Base-by-base conservation (phyloP, 2,113 vertebrate genomes). In the Alethe castanea region DNA sequence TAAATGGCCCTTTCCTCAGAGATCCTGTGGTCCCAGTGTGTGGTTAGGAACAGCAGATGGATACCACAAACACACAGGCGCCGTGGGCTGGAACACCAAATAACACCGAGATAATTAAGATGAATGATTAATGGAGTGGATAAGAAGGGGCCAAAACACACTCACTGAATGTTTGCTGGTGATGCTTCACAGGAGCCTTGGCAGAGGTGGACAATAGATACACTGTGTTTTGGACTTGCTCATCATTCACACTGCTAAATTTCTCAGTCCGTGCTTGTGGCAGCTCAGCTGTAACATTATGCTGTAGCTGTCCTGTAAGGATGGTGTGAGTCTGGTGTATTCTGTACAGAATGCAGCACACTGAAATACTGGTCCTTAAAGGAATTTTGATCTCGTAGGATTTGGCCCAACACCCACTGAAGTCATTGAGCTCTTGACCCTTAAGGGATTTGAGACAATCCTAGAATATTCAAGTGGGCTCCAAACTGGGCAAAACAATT, bases 41-140 rank as follows among this genome's bases (percentile, higher is more conserved):
- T 48, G 92, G 81, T 74, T 90, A 85, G 85, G 88, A 95, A 17
- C 79, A 90, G 45, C 94, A 96, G 95, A 95, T 93, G 93, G 95
- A 91, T 88, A 67, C 85, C 72, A 45, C 85, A 88, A 94, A 86
- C 64, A 91, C 78, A 59, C 90, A 91, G 95, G 83, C 44, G 0
- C 86, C 4, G 72, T 90, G 94, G 67, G 83, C 88, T 88, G 65
- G 86, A 97, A 91, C 76, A 50, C 60, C n/a, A 92, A 95, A 78
- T 94, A 92, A 88, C 90, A 88, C 85, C 0, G 0, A 86, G 64
- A 81, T 94, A 86, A 95, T 90, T 67, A 92, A 74, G 80, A 93
- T 84, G 61, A 90, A 94, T 94, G 82, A 94, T 95, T 94, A 95
- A 96, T 91, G 72, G 3, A 81, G 60, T 56, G 88, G 80, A 44